Percentiles rank a stretch among this genome's conserved stretches.
Evolutionary conservation across 2,113 vertebrate species (phyloP).

Genomic region (Vicugna pacos): DNA sequence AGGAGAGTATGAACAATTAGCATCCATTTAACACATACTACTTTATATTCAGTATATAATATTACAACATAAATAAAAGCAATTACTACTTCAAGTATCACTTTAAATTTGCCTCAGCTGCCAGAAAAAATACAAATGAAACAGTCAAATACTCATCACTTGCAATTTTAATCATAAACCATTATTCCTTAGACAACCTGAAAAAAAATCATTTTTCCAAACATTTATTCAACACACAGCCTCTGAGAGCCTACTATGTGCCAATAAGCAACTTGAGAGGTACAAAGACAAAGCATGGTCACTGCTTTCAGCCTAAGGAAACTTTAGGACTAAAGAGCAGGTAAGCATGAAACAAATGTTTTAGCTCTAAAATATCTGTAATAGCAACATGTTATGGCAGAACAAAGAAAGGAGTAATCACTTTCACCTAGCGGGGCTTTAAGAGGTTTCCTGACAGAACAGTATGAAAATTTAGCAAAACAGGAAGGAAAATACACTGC

Average conservation of each 20-base stretch:
- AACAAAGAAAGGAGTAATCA: background rate
- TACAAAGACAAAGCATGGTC: background rate
- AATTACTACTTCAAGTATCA: conserved; percentile 28
- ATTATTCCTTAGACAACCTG: background rate
- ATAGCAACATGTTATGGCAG: background rate
- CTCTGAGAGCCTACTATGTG: background rate
- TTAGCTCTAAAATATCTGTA: background rate
- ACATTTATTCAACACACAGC: background rate
- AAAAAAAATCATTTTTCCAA: background rate
- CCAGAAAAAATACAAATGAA: conserved; percentile 23
- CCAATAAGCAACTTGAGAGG: background rate
- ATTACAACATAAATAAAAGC: background rate
- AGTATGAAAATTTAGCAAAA: background rate
- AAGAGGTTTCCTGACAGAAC: background rate
- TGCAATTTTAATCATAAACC: conserved; percentile 28
- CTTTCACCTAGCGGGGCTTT: background rate
- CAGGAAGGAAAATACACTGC: background rate
- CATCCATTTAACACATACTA: background rate
- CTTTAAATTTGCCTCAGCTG: background rate
- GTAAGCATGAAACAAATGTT: background rate
- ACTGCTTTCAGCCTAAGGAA: background rate
- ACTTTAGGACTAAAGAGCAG: background rate
- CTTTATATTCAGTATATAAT: background rate
- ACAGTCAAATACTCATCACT: background rate
- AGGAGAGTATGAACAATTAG: background rate